Conservation (phyloP, 2,113 vertebrate species). For the Semicossyphus pulcher region DNA sequence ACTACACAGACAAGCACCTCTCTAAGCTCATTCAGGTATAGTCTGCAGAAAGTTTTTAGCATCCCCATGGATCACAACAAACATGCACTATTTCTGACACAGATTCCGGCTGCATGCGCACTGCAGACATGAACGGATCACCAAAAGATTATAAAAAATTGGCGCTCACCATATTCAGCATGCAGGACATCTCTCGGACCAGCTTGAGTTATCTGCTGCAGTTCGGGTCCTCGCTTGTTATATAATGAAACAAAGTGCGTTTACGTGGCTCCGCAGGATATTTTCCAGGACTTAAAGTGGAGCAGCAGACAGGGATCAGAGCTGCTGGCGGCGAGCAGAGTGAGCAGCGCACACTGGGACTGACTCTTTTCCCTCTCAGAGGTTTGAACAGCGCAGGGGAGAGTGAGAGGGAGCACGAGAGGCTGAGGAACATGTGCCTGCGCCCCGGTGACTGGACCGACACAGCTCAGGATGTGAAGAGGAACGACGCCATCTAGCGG, state of each 20-base stretch:
- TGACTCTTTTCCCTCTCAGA: constrained; percentile 76
- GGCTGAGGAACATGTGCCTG: constrained; percentile 28
- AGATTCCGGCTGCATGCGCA: constrained; percentile 8
- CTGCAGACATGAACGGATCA: not conserved
- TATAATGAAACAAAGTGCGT: not conserved
- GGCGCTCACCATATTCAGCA: constrained; percentile 70
- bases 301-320: not conserved
- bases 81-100: not conserved
- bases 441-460: not conserved
- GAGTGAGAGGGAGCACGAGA: constrained; percentile 34
- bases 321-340: constrained; percentile 5
- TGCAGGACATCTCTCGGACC: constrained; percentile 63
- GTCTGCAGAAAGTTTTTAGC: constrained; percentile 35
- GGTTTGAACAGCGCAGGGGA: constrained; percentile 70
- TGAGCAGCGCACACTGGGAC: constrained; percentile 21
- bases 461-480: not conserved
- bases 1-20: not conserved
- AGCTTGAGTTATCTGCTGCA: constrained; percentile 26
- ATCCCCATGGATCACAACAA: not conserved
- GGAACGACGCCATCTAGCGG: constrained; percentile 53
- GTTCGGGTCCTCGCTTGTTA: constrained; percentile 16
- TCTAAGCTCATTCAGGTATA: not conserved
- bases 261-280: constrained; percentile 39
- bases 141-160: not conserved
- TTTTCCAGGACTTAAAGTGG: not conserved